Conservation (phyloP, 2,113 vertebrate genomes). For the Halcyon malimbica region DNA sequence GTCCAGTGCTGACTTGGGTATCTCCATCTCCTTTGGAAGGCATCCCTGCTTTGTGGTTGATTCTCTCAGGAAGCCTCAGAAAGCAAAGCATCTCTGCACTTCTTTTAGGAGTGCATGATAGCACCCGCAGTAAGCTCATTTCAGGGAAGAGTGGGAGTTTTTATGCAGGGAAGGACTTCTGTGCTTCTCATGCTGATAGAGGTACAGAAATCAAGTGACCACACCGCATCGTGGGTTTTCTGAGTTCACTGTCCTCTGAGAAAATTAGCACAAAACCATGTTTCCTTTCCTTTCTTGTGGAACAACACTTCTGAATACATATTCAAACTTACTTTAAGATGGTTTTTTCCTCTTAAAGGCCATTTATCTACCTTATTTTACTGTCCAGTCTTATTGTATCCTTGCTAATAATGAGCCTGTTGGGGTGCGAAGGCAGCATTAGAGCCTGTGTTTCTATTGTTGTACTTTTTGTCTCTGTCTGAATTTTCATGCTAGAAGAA, state of each 20-base stretch:
- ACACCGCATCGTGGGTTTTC: neutral
- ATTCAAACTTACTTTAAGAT: neutral
- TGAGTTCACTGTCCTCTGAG: neutral
- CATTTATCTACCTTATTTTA: neutral
- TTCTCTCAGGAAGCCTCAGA: neutral
- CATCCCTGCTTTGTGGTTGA: neutral
- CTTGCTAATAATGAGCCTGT: neutral
- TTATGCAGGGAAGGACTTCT: neutral
- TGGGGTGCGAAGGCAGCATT: neutral
- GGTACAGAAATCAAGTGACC: neutral
- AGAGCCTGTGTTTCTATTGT: neutral
- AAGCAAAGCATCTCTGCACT: neutral
- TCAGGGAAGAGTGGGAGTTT: neutral
- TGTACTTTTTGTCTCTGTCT: neutral
- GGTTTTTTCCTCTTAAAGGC: neutral
- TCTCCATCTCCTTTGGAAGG: neutral
- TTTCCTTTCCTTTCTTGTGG: neutral
- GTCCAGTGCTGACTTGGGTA: neutral
- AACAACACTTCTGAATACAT: neutral
- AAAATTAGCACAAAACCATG: neutral
- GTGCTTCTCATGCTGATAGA: neutral
- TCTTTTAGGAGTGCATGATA: accelerated
- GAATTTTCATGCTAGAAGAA: slow-evolving; percentile 24
- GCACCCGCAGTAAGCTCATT: neutral
- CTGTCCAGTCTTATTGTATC: neutral